These are phyloP conservation scores for Pseudomyrmex gracilis DNA, from an alignment of 1,140 invertebrate genomes.

Conservation along the genomic window DNA sequence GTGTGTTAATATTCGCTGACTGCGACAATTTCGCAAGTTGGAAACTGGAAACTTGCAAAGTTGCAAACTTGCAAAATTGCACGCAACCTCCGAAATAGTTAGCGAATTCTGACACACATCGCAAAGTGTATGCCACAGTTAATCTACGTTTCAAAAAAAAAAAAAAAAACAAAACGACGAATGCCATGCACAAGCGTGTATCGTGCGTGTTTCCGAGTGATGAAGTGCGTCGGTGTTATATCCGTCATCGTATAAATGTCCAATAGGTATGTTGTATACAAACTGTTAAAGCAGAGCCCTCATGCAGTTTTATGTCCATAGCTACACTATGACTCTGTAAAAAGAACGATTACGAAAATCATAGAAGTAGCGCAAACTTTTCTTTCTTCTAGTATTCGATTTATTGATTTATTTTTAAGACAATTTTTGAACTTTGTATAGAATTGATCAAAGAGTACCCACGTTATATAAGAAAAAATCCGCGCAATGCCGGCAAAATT, in stretches of 20 bases:
- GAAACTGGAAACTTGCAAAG: not conserved
- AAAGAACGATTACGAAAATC: conserved; percentile 68
- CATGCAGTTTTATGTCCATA: conserved; percentile 81
- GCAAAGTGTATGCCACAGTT: not conserved
- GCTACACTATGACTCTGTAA: conserved; percentile 81
- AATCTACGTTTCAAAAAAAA: no score
- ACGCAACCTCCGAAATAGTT: conserved; percentile 1
- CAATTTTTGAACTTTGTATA: not conserved
- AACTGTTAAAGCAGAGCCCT: conserved; percentile 82
- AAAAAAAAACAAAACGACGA: not conserved
- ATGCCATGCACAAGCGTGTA: conserved; percentile 28
- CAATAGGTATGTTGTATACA: conserved; percentile 75
- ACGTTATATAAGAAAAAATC: conserved; percentile 4
- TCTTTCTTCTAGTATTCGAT: not conserved
- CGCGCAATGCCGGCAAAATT: not conserved
- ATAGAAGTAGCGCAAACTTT: conserved; percentile 35
- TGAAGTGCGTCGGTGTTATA: conserved; percentile 34
- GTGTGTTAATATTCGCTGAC: conserved; percentile 10
- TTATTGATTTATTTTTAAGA: no score
- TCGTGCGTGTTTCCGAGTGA: conserved; percentile 29
- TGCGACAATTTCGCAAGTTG: conserved; percentile 11
- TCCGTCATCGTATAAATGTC: conserved; percentile 69
- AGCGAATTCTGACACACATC: not conserved
- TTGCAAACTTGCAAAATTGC: not conserved
- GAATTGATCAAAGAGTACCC: not conserved